A percentile compares a stretch with the other conserved stretches of the same genome.
These are phyloP conservation scores for Dromius quadrimaculatus DNA, from an alignment of 2,888 invertebrate genomes.

Conservation along the genomic window DNA sequence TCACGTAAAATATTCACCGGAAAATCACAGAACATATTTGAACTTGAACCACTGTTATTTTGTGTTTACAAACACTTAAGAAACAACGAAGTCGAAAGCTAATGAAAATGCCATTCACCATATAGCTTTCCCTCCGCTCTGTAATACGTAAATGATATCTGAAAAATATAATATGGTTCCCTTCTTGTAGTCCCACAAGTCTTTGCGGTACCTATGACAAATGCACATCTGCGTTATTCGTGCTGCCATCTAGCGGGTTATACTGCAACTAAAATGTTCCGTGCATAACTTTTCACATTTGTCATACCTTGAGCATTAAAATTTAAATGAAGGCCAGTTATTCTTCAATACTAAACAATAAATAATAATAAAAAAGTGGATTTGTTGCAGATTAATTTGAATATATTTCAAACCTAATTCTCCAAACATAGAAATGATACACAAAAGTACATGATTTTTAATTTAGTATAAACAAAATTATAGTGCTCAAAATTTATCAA, in stretches of 20 bases:
- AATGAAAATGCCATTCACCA: slow-evolving; percentile 52
- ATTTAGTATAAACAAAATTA: too few relatives aligned
- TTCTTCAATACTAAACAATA: too few relatives aligned
- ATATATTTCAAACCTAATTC: slow-evolving; percentile 13
- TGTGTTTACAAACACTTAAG: slow-evolving; percentile 50
- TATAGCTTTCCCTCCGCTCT: slow-evolving; percentile 61
- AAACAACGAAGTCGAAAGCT: slow-evolving; percentile 52
- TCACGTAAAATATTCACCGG: slow-evolving; percentile 58
- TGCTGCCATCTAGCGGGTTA: slow-evolving; percentile 31
- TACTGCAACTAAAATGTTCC: not conserved
- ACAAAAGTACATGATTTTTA: slow-evolving; percentile 26
- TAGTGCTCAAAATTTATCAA: too few relatives aligned
- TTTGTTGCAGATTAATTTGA: slow-evolving; percentile 2
- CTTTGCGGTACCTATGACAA: slow-evolving; percentile 63
- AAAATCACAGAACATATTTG: slow-evolving; percentile 49
- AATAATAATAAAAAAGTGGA: too few relatives aligned
- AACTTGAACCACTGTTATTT: slow-evolving; percentile 48
- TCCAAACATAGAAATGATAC: slow-evolving; percentile 6
- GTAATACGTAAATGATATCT: slow-evolving; percentile 52
- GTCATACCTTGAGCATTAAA: too few relatives aligned
- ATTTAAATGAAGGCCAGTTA: too few relatives aligned
- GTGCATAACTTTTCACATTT: too few relatives aligned
- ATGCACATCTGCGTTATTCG: slow-evolving; percentile 15
- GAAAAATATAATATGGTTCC: slow-evolving; percentile 73
- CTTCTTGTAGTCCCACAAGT: slow-evolving; percentile 70